Evolutionary conservation across 2,113 vertebrate species (phyloP).

Genomic region (Anser cygnoides): DNA sequence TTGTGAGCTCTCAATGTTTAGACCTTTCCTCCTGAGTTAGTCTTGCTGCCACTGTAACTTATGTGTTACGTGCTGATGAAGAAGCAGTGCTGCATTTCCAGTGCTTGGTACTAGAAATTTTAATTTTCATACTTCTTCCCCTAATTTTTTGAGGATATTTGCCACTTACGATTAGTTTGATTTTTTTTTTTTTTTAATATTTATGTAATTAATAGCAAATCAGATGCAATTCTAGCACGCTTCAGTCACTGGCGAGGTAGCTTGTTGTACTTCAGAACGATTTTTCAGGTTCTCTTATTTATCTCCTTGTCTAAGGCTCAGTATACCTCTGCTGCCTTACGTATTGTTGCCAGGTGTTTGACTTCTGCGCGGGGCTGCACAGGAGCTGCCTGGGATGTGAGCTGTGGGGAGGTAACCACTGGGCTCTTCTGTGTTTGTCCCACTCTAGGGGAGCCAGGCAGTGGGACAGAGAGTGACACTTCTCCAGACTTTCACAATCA

Average conservation of each 20-base stretch:
- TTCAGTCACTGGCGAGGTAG: background rate
- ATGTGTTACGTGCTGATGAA: background rate
- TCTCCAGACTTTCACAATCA: slow-evolving; percentile 98
- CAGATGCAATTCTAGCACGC: accelerated
- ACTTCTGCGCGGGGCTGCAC: background rate
- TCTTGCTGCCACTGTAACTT: background rate
- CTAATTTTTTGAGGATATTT: background rate
- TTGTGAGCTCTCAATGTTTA: background rate
- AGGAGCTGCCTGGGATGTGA: background rate
- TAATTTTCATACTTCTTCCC: background rate
- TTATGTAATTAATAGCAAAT: background rate
- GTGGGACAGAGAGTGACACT: slow-evolving; percentile 95
- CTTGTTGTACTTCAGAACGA: background rate
- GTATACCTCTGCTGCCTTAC: background rate
- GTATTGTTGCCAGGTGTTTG: background rate
- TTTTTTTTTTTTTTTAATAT: no score
- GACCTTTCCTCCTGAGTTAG: background rate
- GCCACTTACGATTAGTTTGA: background rate
- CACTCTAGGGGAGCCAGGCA: slow-evolving; percentile 90
- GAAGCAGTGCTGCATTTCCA: background rate
- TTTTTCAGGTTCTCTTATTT: background rate
- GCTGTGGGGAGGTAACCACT: background rate
- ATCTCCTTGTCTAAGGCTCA: background rate
- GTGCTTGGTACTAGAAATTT: no score
- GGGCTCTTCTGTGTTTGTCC: background rate